Percentiles rank a stretch among this genome's conserved stretches.
phyloP scores from a whole-genome alignment of 2,797 vertebrate species.

The Ceyx erithaca region DNA sequence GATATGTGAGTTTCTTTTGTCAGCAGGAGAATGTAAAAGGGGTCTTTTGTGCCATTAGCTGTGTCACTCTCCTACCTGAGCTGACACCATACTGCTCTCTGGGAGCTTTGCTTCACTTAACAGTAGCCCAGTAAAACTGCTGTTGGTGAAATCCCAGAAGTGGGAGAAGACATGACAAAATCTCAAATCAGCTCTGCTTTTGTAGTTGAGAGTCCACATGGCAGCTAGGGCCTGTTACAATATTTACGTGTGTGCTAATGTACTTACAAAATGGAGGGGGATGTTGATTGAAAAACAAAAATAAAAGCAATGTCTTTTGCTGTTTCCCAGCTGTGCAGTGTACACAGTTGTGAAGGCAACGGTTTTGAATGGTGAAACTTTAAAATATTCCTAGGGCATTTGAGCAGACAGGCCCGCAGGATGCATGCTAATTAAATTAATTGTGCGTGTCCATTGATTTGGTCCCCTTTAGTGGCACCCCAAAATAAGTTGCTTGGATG shows the following conservation, averaged over 20 bases:
- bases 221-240: neutral
- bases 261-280: neutral
- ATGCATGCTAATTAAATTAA: neutral
- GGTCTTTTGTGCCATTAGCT: neutral
- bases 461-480: neutral
- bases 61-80: neutral
- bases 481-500: neutral
- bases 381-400: neutral
- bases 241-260: neutral
- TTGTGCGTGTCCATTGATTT: neutral
- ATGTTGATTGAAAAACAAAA: neutral
- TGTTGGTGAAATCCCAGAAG: neutral
- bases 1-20: neutral
- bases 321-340: neutral
- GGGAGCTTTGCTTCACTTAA: neutral
- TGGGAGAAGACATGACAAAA: neutral
- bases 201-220: accelerated
- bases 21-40: neutral
- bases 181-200: neutral
- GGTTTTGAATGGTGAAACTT: neutral
- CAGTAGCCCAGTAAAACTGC: neutral
- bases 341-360: accelerated
- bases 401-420: neutral
- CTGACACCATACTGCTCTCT: neutral
- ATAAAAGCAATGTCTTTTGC: neutral